Base-by-base conservation (phyloP, 2,888 invertebrate species). In the Melikaiella ostensackeni region DNA sequence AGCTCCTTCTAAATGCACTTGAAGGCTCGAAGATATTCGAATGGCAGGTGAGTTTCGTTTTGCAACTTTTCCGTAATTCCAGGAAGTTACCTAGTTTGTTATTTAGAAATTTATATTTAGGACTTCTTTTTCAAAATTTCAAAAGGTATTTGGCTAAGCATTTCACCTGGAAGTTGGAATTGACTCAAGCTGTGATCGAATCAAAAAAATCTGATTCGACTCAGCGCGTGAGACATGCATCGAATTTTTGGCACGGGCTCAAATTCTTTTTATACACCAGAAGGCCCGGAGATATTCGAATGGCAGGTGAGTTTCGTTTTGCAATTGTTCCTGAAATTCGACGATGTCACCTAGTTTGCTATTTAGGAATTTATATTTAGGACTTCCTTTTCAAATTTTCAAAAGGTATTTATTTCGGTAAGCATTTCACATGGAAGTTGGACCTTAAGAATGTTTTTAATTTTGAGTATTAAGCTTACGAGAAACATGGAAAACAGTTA, bases 181-280 rank as follows among this genome's bases (percentile, higher is more conserved):
- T n/a, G n/a, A n/a, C n/a, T n/a, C n/a, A n/a, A n/a, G n/a, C n/a
- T n/a, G n/a, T n/a, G n/a, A n/a, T n/a, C n/a, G n/a, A n/a, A n/a
- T n/a, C n/a, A n/a, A n/a, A n/a, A n/a, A n/a, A n/a, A n/a, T n/a
- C n/a, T n/a, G n/a, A n/a, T n/a, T n/a, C n/a, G n/a, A n/a, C n/a
- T n/a, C n/a, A n/a, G n/a, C n/a, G n/a, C n/a, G n/a, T n/a, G n/a
- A n/a, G n/a, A n/a, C n/a, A n/a, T n/a, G n/a, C n/a, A n/a, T n/a
- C n/a, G n/a, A n/a, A n/a, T n/a, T n/a, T n/a, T n/a, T n/a, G n/a
- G n/a, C n/a, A n/a, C n/a, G n/a, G n/a, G n/a, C n/a, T n/a, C n/a
- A n/a, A n/a, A n/a, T n/a, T n/a, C 38, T 35, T 76, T 78, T 55
- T 74, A 74, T 74, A 76, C 78, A 80, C 80, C 80, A 78, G 80